These are phyloP conservation scores for Osmerus eperlanus DNA, from an alignment of 2,113 vertebrate genomes.

Conservation along the genomic window DNA sequence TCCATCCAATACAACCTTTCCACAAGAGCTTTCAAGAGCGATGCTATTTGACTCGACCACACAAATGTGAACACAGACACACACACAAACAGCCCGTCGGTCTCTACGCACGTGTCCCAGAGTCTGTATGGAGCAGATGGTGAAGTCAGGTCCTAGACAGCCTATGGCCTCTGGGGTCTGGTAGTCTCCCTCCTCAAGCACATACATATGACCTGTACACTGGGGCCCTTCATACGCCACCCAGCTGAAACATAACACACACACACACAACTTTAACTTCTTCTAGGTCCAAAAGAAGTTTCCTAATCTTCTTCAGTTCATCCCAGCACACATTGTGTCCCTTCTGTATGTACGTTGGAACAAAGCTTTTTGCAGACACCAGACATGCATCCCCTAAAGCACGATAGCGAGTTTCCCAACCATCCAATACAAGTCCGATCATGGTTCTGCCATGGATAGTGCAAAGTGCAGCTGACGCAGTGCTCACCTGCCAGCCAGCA, in stretches of 20 bases:
- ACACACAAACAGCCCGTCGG: neutral
- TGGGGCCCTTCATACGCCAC: constrained; percentile 81
- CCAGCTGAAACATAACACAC: constrained; percentile 75
- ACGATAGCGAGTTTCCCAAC: too few relatives aligned
- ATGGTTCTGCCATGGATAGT: neutral
- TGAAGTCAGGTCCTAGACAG: constrained; percentile 66
- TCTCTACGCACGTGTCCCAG: constrained; percentile 79
- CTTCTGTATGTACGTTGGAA: too few relatives aligned
- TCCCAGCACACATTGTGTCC: too few relatives aligned
- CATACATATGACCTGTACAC: constrained; percentile 84
- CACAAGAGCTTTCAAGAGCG: neutral
- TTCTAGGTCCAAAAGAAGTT: neutral
- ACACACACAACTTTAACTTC: neutral
- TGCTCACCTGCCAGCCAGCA: constrained; percentile 85
- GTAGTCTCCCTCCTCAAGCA: constrained; percentile 91
- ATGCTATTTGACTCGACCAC: neutral
- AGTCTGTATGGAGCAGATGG: constrained; percentile 79
- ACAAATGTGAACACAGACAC: neutral
- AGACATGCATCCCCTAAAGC: too few relatives aligned
- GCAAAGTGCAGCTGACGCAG: neutral
- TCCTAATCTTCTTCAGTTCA: neutral
- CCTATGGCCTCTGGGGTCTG: constrained; percentile 80
- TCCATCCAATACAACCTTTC: neutral
- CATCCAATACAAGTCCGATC: too few relatives aligned
- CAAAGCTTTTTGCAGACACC: too few relatives aligned